Conservation (phyloP, 2,888 invertebrate genomes). For the Spodoptera picta region DNA sequence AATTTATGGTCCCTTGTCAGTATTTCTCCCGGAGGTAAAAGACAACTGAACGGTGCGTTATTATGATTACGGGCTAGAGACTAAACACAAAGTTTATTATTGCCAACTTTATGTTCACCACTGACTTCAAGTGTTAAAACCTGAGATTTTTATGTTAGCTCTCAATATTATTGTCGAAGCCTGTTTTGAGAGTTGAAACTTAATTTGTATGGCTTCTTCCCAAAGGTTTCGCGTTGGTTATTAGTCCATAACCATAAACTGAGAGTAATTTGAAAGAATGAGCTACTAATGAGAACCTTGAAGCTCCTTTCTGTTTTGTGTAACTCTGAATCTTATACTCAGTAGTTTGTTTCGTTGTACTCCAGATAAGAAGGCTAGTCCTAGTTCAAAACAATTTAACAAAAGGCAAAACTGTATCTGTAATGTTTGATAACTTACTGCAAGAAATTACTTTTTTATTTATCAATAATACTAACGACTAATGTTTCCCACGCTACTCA, state of each 20-base stretch:
- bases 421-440: too few species aligned
- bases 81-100: constrained; percentile 39
- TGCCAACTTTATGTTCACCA: constrained; percentile 21
- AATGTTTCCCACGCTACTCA: neutral
- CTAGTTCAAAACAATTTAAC: too few species aligned
- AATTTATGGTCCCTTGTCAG: constrained; percentile 42
- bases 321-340: too few species aligned
- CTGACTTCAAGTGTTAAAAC: constrained; percentile 22
- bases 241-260: too few species aligned
- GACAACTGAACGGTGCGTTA: constrained; percentile 43
- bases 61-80: constrained; percentile 42
- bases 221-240: too few species aligned
- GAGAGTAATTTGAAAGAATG: too few species aligned
- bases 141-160: constrained; percentile 20
- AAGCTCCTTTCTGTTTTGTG: too few species aligned
- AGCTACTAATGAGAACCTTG: too few species aligned
- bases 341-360: too few species aligned
- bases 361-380: too few species aligned
- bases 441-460: too few species aligned
- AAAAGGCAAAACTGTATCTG: too few species aligned
- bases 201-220: neutral
- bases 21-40: constrained; percentile 46
- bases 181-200: constrained; percentile 17
- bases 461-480: neutral
- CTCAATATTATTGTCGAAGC: constrained; percentile 22